These are phyloP conservation scores for Leucoraja erinaceus DNA, from an alignment of 2,113 vertebrate genomes.

Conservation along the genomic window DNA sequence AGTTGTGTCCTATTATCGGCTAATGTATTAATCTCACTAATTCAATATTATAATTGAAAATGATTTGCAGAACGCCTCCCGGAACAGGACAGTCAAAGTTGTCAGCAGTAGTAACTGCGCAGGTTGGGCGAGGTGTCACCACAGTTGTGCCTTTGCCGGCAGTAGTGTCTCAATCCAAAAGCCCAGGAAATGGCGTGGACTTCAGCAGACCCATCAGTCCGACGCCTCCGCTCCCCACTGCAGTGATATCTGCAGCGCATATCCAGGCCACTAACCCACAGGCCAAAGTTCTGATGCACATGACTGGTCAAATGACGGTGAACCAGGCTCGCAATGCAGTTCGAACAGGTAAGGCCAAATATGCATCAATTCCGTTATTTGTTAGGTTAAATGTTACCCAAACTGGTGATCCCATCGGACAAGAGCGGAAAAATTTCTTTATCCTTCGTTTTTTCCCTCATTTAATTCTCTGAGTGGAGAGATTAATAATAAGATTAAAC, in stretches of 20 bases:
- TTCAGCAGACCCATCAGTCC: slow-evolving; percentile 57
- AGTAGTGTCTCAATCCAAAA: slow-evolving; percentile 55
- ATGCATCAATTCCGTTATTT: too few relatives aligned
- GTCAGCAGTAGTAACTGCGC: slow-evolving; percentile 67
- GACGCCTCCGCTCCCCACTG: slow-evolving; percentile 56
- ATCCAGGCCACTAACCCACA: slow-evolving; percentile 75
- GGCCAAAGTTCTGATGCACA: slow-evolving; percentile 79
- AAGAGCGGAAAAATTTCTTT: background rate
- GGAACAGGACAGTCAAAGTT: slow-evolving; percentile 76
- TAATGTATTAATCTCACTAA: background rate
- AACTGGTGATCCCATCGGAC: background rate
- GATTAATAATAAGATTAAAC: too few relatives aligned
- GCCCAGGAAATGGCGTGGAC: slow-evolving; percentile 67
- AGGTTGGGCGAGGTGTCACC: slow-evolving; percentile 70
- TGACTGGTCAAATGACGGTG: slow-evolving; percentile 90
- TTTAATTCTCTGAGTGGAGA: too few relatives aligned
- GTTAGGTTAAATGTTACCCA: too few relatives aligned
- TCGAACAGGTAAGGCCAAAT: slow-evolving; percentile 71
- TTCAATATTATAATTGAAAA: background rate
- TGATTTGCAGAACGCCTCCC: slow-evolving; percentile 64
- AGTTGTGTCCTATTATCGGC: too few relatives aligned
- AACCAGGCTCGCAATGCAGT: slow-evolving; percentile 88
- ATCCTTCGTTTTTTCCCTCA: background rate
- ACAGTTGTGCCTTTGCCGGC: slow-evolving; percentile 69
- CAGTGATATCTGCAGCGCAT: slow-evolving; percentile 72